These are phyloP conservation scores for Chlorops oryzae DNA, from an alignment of 1,140 invertebrate genomes.

Conservation along the genomic window DNA sequence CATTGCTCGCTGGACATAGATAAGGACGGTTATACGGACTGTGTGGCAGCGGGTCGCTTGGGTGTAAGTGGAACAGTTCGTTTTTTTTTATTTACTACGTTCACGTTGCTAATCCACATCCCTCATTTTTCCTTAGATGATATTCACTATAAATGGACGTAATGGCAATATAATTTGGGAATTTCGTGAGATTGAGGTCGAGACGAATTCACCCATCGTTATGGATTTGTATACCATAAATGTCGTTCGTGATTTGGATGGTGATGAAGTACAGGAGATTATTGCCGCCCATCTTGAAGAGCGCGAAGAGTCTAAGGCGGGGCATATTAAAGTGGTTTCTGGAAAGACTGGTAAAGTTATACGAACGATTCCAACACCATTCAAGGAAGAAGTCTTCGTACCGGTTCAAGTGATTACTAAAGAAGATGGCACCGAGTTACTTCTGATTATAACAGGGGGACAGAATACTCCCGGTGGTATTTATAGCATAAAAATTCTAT, in stretches of 20 bases:
- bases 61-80: conserved; percentile 54
- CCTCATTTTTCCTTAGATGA: conserved; percentile 49
- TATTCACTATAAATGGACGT: conserved; percentile 62
- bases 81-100: neutral
- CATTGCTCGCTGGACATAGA: conserved; percentile 71
- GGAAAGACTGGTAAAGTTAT: conserved; percentile 64
- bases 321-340: conserved; percentile 64
- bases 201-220: conserved; percentile 41
- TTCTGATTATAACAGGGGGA: conserved; percentile 66
- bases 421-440: conserved; percentile 39
- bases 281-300: conserved; percentile 62
- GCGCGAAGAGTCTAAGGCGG: conserved; percentile 48
- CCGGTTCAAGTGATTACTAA: conserved; percentile 48
- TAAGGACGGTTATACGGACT: conserved; percentile 64
- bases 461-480: conserved; percentile 65
- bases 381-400: conserved; percentile 65
- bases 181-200: conserved; percentile 49
- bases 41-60: conserved; percentile 64
- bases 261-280: conserved; percentile 65
- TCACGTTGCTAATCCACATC: conserved; percentile 3
- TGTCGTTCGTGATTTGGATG: conserved; percentile 65
- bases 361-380: conserved; percentile 58
- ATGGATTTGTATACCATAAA: conserved; percentile 63
- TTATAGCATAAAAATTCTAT: conserved; percentile 56
- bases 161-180: conserved; percentile 66